Percentiles rank a stretch among this genome's conserved stretches.
These are phyloP conservation scores for Trachurus trachurus DNA, from an alignment of 2,797 vertebrate genomes.

Conservation along the genomic window DNA sequence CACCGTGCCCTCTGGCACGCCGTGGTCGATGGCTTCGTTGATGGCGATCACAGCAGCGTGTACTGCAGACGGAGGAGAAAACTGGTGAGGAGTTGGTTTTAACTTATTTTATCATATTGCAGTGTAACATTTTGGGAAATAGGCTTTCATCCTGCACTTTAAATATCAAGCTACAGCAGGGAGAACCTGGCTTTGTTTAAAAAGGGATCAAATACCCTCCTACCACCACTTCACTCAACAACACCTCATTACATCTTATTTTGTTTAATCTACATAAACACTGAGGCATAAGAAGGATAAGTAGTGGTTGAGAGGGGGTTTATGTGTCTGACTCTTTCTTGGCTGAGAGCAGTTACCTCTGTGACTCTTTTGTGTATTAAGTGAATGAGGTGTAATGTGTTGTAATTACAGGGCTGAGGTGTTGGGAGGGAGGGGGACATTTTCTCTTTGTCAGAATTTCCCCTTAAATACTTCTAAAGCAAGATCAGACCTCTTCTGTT, in stretches of 20 bases:
- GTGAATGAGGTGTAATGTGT: not conserved
- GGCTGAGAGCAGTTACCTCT: not conserved
- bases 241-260: no score
- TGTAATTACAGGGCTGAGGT: not conserved
- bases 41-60: slow-evolving; percentile 98
- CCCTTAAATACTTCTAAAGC: not conserved
- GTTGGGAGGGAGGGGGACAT: not conserved
- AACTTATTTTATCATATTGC: not conserved
- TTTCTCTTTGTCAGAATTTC: not conserved
- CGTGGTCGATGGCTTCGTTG: slow-evolving; percentile 95
- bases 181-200: no score
- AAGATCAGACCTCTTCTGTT: not conserved
- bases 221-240: no score
- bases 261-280: no score
- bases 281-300: no score
- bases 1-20: slow-evolving; percentile 90
- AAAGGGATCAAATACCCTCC: no score
- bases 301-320: not conserved
- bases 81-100: not conserved
- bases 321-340: not conserved
- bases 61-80: slow-evolving; percentile 80
- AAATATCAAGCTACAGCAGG: not conserved
- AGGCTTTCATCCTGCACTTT: not conserved
- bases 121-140: not conserved
- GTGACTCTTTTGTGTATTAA: not conserved